Percentiles rank a stretch among this genome's conserved stretches.
Evolutionary conservation across 2,113 vertebrate species (phyloP).

Genomic region (Microcebus lehilahytsara): DNA sequence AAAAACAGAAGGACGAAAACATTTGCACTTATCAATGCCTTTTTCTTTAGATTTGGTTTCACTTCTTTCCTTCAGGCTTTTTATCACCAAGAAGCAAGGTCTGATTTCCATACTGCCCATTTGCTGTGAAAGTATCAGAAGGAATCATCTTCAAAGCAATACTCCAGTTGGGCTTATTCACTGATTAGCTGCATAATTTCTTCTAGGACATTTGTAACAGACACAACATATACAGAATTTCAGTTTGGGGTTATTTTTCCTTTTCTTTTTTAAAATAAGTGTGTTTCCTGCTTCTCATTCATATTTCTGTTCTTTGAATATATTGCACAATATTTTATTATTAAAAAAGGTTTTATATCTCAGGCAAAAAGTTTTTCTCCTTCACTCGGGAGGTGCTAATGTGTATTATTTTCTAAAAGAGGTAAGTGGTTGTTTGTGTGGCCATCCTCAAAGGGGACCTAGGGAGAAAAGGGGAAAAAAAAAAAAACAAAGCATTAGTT

Average conservation of each 20-base stretch:
- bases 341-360: conserved; percentile 82
- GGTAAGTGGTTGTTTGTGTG: conserved; percentile 87
- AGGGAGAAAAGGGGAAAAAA: not conserved
- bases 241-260: conserved; percentile 10
- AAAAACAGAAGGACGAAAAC: conserved; percentile 68
- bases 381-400: conserved; percentile 79
- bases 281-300: conserved; percentile 73
- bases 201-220: conserved; percentile 70
- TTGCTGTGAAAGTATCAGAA: conserved; percentile 20
- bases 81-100: conserved; percentile 20
- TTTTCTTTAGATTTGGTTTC: conserved; percentile 34
- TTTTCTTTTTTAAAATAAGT: conserved; percentile 61
- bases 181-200: conserved; percentile 58
- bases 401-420: conserved; percentile 84
- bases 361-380: conserved; percentile 77
- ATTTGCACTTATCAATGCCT: conserved; percentile 47
- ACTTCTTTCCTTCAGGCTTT: conserved; percentile 29
- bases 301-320: conserved; percentile 76
- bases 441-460: conserved; percentile 84
- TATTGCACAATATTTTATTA: conserved; percentile 86
- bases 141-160: conserved; percentile 27
- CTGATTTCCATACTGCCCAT: not conserved
- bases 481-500: conserved; percentile 39
- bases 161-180: conserved; percentile 28
- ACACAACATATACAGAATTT: conserved; percentile 60